Conservation (phyloP, 2,888 invertebrate species). For the Helleia helle region DNA sequence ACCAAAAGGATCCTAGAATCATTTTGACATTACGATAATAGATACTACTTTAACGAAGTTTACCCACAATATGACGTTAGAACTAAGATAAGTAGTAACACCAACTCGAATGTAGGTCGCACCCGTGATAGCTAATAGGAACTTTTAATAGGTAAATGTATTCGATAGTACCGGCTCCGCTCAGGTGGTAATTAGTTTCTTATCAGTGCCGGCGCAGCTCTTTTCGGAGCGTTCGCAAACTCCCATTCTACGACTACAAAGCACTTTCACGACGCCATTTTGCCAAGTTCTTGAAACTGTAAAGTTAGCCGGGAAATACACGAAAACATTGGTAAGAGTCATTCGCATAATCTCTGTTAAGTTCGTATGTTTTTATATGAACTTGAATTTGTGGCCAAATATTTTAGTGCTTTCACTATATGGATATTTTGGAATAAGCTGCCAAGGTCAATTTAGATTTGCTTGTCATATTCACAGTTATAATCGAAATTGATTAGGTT, state of each 20-base stretch:
- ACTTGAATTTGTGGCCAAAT: too few species aligned
- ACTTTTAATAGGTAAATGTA: slow-evolving; percentile 19
- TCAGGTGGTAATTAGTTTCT: slow-evolving; percentile 17
- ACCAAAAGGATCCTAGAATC: too few species aligned
- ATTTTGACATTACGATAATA: too few species aligned
- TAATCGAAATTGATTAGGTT: too few species aligned
- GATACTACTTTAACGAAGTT: not conserved
- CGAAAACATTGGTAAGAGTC: slow-evolving; percentile 15
- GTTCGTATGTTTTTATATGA: too few species aligned
- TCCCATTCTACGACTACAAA: slow-evolving; percentile 16
- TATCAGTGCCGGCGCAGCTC: slow-evolving; percentile 18
- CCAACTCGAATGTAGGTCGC: not conserved
- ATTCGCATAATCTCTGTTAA: slow-evolving; percentile 17
- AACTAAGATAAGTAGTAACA: not conserved
- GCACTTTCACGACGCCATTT: slow-evolving; percentile 15
- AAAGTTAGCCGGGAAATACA: slow-evolving; percentile 10
- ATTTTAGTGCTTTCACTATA: too few species aligned
- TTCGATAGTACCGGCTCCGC: slow-evolving; percentile 15
- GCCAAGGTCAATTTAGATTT: too few species aligned
- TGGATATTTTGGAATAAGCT: too few species aligned
- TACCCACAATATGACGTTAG: not conserved
- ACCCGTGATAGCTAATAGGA: slow-evolving; percentile 13
- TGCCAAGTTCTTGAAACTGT: slow-evolving; percentile 12
- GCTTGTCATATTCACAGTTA: too few species aligned
- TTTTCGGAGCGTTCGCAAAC: slow-evolving; percentile 12